These are phyloP conservation scores for Tragulus kanchil DNA, from an alignment of 2,113 vertebrate species.

Conservation along the genomic window DNA sequence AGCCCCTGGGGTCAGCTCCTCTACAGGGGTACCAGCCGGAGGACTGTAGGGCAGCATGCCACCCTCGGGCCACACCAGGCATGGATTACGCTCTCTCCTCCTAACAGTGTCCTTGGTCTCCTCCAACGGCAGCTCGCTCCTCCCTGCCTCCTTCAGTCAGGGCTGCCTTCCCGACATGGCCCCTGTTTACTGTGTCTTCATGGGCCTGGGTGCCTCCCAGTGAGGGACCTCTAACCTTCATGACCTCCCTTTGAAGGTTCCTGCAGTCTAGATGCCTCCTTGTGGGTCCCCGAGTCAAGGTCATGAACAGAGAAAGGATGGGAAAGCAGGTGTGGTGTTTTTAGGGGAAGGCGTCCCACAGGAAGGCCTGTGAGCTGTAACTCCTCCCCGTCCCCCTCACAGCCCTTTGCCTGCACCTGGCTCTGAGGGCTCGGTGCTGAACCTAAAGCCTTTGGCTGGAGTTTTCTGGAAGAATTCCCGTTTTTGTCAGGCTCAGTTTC, in stretches of 20 bases:
- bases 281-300: neutral
- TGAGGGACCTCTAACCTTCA: neutral
- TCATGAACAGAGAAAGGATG: neutral
- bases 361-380: neutral
- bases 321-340: neutral
- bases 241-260: neutral
- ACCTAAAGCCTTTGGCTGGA: neutral
- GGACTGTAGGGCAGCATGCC: neutral
- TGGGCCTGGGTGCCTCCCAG: neutral
- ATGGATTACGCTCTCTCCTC: neutral
- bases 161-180: neutral
- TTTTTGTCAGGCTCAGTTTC: neutral
- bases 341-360: neutral
- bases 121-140: neutral
- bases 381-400: too few species aligned
- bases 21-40: neutral
- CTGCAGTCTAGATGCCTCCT: neutral
- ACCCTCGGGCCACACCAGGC: neutral
- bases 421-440: neutral
- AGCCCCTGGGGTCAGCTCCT: neutral
- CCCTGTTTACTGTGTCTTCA: neutral
- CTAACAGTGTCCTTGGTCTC: neutral
- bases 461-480: conserved; percentile 43
- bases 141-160: neutral
- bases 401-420: neutral